These are phyloP conservation scores for Coenonympha glycerion DNA, from an alignment of 2,888 invertebrate genomes.

Conservation along the genomic window DNA sequence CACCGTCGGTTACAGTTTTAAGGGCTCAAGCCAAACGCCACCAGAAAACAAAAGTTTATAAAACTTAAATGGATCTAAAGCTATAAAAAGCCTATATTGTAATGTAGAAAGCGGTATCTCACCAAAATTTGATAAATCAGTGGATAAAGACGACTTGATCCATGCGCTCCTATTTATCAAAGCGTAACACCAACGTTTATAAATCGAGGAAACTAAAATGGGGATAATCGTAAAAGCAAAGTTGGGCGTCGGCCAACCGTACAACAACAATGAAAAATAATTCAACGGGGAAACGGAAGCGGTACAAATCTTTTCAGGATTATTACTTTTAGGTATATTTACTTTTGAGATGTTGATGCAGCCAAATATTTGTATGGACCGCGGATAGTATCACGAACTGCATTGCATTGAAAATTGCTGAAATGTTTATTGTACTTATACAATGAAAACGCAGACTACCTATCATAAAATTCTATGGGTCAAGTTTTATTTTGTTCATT, in stretches of 20 bases:
- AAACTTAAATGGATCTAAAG: too few species aligned
- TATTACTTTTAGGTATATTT: slow-evolving; percentile 41
- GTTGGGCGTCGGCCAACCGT: slow-evolving; percentile 62
- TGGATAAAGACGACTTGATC: slow-evolving; percentile 27
- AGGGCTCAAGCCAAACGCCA: too few species aligned
- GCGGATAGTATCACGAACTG: slow-evolving; percentile 5
- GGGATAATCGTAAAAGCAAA: slow-evolving; percentile 71
- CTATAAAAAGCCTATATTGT: not conserved
- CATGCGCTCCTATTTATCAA: slow-evolving; percentile 33
- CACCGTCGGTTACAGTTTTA: too few species aligned
- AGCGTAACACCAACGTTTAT: slow-evolving; percentile 55
- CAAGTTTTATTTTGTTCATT: too few species aligned
- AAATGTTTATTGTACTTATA: slow-evolving; percentile 2
- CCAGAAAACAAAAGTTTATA: too few species aligned
- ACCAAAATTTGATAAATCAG: slow-evolving; percentile 15
- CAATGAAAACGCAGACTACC: not conserved
- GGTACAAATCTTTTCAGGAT: slow-evolving; percentile 41
- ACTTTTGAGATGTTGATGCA: slow-evolving; percentile 18
- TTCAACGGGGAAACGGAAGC: slow-evolving; percentile 45
- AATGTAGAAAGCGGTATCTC: not conserved
- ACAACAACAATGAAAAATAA: slow-evolving; percentile 66
- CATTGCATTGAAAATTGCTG: slow-evolving; percentile 4
- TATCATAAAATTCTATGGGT: not conserved
- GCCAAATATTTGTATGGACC: slow-evolving; percentile 18
- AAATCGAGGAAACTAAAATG: slow-evolving; percentile 71